Conservation (phyloP, 1,140 invertebrate genomes). For the Eriosoma lanigerum region DNA sequence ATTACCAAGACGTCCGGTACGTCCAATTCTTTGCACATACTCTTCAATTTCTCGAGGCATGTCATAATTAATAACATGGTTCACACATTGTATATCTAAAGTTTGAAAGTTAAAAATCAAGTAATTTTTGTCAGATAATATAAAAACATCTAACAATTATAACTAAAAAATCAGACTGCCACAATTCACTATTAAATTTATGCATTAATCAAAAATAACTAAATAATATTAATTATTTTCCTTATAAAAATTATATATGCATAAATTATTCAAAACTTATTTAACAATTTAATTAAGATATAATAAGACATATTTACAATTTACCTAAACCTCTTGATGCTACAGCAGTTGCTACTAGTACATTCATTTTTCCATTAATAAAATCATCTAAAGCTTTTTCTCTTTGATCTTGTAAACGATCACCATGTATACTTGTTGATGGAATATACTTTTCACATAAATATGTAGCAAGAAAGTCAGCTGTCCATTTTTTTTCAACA, state of each 20-base stretch:
- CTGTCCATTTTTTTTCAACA: slow-evolving; percentile 98
- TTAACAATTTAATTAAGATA: no score
- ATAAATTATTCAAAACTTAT: no score
- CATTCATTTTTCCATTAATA: slow-evolving; percentile 85
- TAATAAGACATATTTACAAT: not conserved
- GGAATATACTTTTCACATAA: slow-evolving; percentile 85
- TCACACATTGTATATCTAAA: slow-evolving; percentile 93
- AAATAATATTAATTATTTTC: no score
- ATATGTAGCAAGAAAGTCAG: slow-evolving; percentile 92
- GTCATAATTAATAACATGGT: slow-evolving; percentile 97
- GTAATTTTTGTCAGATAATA: no score
- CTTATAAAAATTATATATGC: no score
- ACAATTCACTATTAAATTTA: no score
- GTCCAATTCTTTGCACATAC: slow-evolving; percentile 95
- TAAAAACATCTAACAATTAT: no score
- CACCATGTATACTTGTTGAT: slow-evolving; percentile 98
- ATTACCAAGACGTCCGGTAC: slow-evolving; percentile 96
- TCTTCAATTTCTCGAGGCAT: slow-evolving; percentile 94
- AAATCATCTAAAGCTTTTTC: slow-evolving; percentile 93
- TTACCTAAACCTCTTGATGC: slow-evolving; percentile 56
- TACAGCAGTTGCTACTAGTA: slow-evolving; percentile 97
- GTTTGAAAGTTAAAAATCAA: not conserved
- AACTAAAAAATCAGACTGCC: no score
- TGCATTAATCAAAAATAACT: no score
- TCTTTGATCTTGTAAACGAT: slow-evolving; percentile 91